Evolutionary conservation across 2,113 vertebrate genomes (phyloP), one percentile per base, ranked within the genome.

Genomic region (Acinonyx jubatus): DNA sequence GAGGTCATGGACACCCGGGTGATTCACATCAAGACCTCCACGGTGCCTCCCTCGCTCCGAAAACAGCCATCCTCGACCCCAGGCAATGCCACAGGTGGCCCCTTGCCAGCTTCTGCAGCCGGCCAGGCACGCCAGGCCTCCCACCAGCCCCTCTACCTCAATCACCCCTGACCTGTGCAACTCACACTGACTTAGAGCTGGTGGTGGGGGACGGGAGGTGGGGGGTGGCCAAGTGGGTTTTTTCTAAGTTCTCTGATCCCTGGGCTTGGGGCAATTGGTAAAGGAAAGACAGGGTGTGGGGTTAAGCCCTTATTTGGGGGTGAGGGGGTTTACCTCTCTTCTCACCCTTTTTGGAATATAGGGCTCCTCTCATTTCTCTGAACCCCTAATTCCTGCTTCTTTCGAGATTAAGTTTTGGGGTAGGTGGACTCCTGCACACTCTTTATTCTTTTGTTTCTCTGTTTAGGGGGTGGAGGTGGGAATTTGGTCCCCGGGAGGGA

Each of bases 1-100:
- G 99, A 99, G 98, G 99, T 99, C 96, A 99, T 99, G 99, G 99
- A 99, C 98, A 99, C 99, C 5, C 98, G 99, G 27, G 99, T 99
- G 96, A 99, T 99, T 97, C 99, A 99, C 98, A 99, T 99, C 98
- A 99, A 99, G 98, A 99, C 99, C 15, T 99, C 99, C 3, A 99
- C 99, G 0, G 99, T 99, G 57, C 99, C 99, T 19, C 99, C 99
- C 12, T 99, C 99, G 0, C 99, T 99, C 27, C 99, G 99, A 1
- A 99, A 73, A 29, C 98, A 97, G 68, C 97, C 96, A 0, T 25
- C 97, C 68, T 96, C 97, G 31, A 92, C 45, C 93, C 98, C 94
- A 0, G 98, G 96, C 99, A 99, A 98, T 98, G 98, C 98, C 99
- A 99, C 90, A 31, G 89, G 98, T 88, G 99, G 99, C 98, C 99